phyloP scores from a whole-genome alignment of 2,113 vertebrate genomes.

The Marmota monax region DNA sequence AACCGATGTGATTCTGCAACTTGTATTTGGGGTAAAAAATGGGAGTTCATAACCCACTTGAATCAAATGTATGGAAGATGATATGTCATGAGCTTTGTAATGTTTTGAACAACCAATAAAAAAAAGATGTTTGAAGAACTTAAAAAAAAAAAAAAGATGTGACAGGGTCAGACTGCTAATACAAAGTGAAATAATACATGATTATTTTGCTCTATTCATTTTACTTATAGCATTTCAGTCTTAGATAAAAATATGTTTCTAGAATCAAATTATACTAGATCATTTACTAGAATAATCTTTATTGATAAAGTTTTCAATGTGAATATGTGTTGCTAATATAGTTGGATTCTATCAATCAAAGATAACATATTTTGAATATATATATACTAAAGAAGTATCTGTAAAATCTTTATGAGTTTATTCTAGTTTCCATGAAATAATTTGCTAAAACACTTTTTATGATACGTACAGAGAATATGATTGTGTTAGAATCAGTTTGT shows the following conservation, averaged over 20 bases:
- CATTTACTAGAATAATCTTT: background rate
- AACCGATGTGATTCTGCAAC: too few relatives aligned
- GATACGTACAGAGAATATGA: background rate
- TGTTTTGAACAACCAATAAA: too few relatives aligned
- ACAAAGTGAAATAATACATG: background rate
- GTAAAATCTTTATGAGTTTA: background rate
- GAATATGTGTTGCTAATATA: background rate
- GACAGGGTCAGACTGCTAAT: background rate
- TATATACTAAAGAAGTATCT: background rate
- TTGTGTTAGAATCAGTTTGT: background rate
- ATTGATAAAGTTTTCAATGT: background rate
- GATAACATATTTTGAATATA: background rate
- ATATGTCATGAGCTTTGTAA: too few relatives aligned
- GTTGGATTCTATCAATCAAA: background rate
- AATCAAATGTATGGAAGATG: too few relatives aligned
- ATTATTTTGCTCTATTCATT: slow-evolving; percentile 10
- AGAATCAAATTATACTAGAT: background rate
- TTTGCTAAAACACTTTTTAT: background rate
- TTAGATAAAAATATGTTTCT: slow-evolving; percentile 3
- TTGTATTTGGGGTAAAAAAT: too few relatives aligned
- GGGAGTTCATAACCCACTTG: too few relatives aligned
- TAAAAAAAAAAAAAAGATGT: too few relatives aligned
- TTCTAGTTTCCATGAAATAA: background rate
- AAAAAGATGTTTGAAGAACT: too few relatives aligned
- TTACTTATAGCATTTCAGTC: background rate